Percentiles rank a stretch among this genome's conserved stretches.
Evolutionary conservation across 1,140 invertebrate genomes (phyloP).

Genomic region (Cyphomyrmex costatus): DNA sequence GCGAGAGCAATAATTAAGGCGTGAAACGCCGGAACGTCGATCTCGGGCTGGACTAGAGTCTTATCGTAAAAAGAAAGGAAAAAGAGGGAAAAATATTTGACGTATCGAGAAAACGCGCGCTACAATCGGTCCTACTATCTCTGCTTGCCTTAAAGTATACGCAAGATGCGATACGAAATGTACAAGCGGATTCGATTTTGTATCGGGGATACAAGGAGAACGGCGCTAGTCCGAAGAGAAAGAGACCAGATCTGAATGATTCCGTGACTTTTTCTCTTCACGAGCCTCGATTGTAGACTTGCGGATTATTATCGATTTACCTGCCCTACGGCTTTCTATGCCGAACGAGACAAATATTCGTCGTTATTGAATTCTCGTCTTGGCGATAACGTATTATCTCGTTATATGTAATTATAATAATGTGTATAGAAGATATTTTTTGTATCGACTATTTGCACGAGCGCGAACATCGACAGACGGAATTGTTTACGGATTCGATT

Average conservation of each 20-base stretch:
- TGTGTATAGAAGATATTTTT: neutral
- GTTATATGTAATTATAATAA: slow-evolving; percentile 17
- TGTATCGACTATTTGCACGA: slow-evolving; percentile 30
- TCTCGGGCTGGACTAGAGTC: slow-evolving; percentile 45
- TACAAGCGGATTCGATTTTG: slow-evolving; percentile 39
- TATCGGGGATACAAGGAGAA: neutral
- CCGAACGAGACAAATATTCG: slow-evolving; percentile 9
- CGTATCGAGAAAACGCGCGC: slow-evolving; percentile 18
- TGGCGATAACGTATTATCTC: slow-evolving; percentile 7
- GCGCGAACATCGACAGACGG: slow-evolving; percentile 23
- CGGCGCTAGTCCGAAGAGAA: neutral
- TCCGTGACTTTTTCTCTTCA: neutral
- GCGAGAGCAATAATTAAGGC: slow-evolving; percentile 49
- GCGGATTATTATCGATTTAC: slow-evolving; percentile 44
- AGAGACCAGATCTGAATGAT: slow-evolving; percentile 13
- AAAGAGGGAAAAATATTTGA: slow-evolving; percentile 9
- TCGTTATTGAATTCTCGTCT: neutral
- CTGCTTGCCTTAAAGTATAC: slow-evolving; percentile 36
- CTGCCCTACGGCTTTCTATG: neutral
- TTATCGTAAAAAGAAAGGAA: slow-evolving; percentile 35
- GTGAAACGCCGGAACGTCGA: slow-evolving; percentile 35
- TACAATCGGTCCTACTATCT: slow-evolving; percentile 16
- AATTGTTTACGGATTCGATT: slow-evolving; percentile 30
- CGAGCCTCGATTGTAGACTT: neutral
- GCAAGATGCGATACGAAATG: slow-evolving; percentile 35